Evolutionary conservation across 2,888 invertebrate species (phyloP).

Genomic region (Petrolisthes cinctipes): DNA sequence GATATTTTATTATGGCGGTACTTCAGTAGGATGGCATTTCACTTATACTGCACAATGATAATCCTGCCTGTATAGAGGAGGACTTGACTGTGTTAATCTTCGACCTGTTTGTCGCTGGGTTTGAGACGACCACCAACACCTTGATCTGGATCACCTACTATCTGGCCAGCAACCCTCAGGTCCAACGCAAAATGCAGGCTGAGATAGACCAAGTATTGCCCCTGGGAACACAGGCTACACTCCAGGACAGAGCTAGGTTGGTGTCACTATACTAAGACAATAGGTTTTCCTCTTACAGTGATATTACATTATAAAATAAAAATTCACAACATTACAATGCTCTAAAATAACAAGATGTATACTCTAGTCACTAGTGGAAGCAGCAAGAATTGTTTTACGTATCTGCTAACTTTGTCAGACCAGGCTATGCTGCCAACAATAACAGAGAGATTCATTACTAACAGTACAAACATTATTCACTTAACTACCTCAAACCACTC

Average conservation of each 20-base stretch:
- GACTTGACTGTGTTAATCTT: background rate
- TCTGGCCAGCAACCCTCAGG: conserved; percentile 35
- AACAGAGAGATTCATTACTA: too few relatives aligned
- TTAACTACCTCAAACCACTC: too few relatives aligned
- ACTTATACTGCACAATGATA: background rate
- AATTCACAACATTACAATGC: too few relatives aligned
- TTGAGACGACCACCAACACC: conserved; percentile 43
- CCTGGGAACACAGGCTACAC: conserved; percentile 5
- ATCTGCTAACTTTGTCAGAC: too few relatives aligned
- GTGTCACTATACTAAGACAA: background rate
- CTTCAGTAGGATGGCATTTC: too few relatives aligned
- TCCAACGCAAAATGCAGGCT: conserved; percentile 37
- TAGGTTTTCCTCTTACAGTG: too few relatives aligned
- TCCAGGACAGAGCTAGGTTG: conserved; percentile 10
- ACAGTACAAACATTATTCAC: too few relatives aligned
- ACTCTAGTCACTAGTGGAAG: background rate
- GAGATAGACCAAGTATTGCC: conserved; percentile 41
- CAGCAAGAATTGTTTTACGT: too few relatives aligned
- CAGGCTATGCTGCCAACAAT: too few relatives aligned
- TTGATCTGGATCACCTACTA: conserved; percentile 40
- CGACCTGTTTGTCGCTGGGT: conserved; percentile 34
- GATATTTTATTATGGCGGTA: too few relatives aligned
- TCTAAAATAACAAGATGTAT: background rate
- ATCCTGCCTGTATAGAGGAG: background rate
- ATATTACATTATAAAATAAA: too few relatives aligned